phyloP scores from a whole-genome alignment of 2,113 vertebrate species.

The Pica pica region DNA sequence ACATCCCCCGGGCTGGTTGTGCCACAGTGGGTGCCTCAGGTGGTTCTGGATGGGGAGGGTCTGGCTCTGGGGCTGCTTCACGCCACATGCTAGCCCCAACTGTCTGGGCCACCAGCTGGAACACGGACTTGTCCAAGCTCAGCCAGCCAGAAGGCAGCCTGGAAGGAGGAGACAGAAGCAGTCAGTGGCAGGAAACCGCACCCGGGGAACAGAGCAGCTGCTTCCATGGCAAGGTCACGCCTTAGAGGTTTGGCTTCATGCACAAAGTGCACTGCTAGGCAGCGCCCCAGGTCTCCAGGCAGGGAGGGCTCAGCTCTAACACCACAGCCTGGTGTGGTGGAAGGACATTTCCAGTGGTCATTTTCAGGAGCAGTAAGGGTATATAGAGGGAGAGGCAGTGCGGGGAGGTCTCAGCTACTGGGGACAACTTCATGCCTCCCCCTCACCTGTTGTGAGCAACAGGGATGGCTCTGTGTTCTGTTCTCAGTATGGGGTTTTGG shows the following conservation, averaged over 20 bases:
- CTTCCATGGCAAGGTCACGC: background rate
- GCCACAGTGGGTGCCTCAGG: background rate
- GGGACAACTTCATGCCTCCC: background rate
- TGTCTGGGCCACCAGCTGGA: slow-evolving; percentile 85
- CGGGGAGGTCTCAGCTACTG: background rate
- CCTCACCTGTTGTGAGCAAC: background rate
- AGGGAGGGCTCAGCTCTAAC: background rate
- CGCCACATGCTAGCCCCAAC: slow-evolving; percentile 78
- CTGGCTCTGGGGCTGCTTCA: slow-evolving; percentile 60
- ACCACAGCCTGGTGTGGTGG: background rate
- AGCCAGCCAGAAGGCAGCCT: slow-evolving; percentile 94
- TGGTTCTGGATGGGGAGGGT: background rate
- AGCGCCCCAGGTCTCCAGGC: background rate
- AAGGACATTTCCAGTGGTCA: background rate
- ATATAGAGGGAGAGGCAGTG: background rate
- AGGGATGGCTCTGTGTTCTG: background rate
- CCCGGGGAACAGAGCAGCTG: accelerated
- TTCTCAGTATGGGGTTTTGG: background rate
- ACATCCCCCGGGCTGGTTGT: background rate
- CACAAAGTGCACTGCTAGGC: background rate
- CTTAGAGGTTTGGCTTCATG: background rate
- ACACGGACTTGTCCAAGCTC: slow-evolving; percentile 84
- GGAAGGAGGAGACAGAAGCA: background rate
- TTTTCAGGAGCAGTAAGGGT: background rate
- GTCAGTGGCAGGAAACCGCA: accelerated